These are phyloP conservation scores for Nowickia ferox DNA, from an alignment of 2,888 invertebrate genomes.

Conservation along the genomic window DNA sequence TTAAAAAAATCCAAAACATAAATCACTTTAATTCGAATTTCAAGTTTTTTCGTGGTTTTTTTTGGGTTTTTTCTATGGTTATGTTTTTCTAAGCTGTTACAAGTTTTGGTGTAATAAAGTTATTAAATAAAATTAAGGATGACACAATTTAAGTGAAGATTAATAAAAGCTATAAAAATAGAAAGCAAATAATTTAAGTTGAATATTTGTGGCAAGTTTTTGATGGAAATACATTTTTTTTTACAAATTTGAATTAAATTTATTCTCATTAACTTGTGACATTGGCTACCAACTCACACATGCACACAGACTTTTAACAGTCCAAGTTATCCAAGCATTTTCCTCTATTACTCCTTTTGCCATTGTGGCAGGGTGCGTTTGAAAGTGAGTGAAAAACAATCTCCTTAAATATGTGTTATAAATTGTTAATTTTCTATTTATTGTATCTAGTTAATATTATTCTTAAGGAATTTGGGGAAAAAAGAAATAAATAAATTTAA, in stretches of 20 bases:
- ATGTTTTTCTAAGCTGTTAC: not conserved
- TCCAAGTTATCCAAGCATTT: too few species aligned
- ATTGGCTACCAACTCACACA: too few species aligned
- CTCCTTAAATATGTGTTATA: conserved; percentile 8
- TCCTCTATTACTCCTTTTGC: too few species aligned
- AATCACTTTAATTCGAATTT: conserved; percentile 49
- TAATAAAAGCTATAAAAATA: not conserved
- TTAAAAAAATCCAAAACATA: conserved; percentile 34
- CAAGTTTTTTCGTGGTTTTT: conserved; percentile 8
- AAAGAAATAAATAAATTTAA: not conserved
- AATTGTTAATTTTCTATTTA: not conserved
- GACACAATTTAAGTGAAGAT: conserved; percentile 34
- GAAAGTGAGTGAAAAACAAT: not conserved
- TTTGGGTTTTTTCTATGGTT: not conserved
- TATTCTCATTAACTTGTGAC: too few species aligned
- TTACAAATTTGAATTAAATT: too few species aligned
- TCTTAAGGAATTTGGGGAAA: not conserved
- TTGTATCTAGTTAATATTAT: not conserved
- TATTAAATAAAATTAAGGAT: conserved; percentile 49
- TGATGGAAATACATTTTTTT: too few species aligned
- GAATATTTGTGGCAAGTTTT: too few species aligned
- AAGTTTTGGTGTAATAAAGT: conserved; percentile 44
- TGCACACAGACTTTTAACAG: too few species aligned
- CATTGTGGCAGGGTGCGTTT: not conserved
- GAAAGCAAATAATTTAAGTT: not conserved